Base-by-base conservation (phyloP, 2,888 invertebrate genomes). In the Barypeithes pellucidus region DNA sequence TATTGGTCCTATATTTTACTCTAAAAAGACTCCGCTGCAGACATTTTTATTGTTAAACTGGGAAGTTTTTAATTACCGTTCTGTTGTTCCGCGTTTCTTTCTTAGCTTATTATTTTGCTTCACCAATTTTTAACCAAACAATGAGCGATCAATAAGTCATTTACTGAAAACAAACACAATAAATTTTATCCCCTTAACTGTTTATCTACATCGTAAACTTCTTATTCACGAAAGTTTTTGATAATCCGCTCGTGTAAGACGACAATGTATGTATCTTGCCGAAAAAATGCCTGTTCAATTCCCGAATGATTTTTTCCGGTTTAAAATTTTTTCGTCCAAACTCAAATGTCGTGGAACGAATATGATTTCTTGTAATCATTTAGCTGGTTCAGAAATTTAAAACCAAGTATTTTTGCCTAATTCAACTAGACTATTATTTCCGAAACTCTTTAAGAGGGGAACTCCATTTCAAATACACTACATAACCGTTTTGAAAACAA, bases 111-210 rank as follows among this genome's bases (percentile, higher is more conserved):
- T 78, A 75, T 73, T 76, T 72, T 75, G 75, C 76, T 72, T 43
- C 70, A 60, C 57, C 75, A 76, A 75, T 77, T 77, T 77, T 77
- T 77, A 77, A 75, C 73, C 77, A 78, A 78, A 79, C 75, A 79
- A 76, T 77, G 77, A 78, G 72, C 79, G 78, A 78, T 79, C 79
- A 77, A 79, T 79, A 78, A 77, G 77, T 72, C 76, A 79, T 79
- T 79, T 79, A 72, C 79, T 68, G 77, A 78, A 78, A 79, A 79
- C 78, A 79, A 79, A 79, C 79, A 78, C 77, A 75, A 79, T 79
- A 79, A 79, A 79, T 78, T 79, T 76, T 63, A 73, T 75, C 72
- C 73, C 75, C 71, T 76, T 73, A 75, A 75, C 73, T 75, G 75
- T 76, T 75, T 76, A 76, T 76, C 73, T 65, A 75, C 73, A 73